Evolutionary conservation across 2,797 vertebrate species (phyloP), one percentile per base, ranked within the genome.

Genomic region (Helostoma temminkii): DNA sequence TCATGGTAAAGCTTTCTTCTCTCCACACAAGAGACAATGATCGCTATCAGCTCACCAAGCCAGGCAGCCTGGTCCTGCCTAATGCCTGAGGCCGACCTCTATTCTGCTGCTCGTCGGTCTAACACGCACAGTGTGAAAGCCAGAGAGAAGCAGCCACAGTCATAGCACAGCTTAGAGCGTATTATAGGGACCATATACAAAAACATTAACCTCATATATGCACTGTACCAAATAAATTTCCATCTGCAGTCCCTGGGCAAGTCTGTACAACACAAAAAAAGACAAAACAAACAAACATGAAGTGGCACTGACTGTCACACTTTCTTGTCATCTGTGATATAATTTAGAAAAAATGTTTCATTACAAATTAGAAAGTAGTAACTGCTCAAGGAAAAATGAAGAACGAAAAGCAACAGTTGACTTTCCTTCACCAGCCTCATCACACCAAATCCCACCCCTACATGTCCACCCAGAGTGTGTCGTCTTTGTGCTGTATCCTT

Each of bases 21-120:
- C 30, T 48, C 28, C 49, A 42, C 74, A 71, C 72, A 66, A 50
- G 15, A 71, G 71, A 68, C 79, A 36, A 54, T 68, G 66, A 77
- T 55, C 50, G 45, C 54, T 26, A 69, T 72, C 37, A 39, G 60
- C 5, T 63, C 45, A 34, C 4, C 0, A 7, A 71, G 65, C 55
- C 50, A 32, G 36, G 46, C 67, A 46, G 65, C 59, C 57, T 26
- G 62, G 48, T 54, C 46, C 14, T 53, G 77, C 63, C 74, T 21
- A 62, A 63, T 42, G 67, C 82, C 76, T 18, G 63, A 67, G 74
- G 76, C 80, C 83, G 84, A 82, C 80, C 82, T 85, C 85, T 81
- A 66, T 72, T 78, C 74, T 67, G 66, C 67, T 62, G 26, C 57
- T 78, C 75, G 81, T 82, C 76, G 43, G 52, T 56, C 66, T 46